Conservation (phyloP, 2,113 vertebrate genomes). For the Aspidoscelis tigris region DNA sequence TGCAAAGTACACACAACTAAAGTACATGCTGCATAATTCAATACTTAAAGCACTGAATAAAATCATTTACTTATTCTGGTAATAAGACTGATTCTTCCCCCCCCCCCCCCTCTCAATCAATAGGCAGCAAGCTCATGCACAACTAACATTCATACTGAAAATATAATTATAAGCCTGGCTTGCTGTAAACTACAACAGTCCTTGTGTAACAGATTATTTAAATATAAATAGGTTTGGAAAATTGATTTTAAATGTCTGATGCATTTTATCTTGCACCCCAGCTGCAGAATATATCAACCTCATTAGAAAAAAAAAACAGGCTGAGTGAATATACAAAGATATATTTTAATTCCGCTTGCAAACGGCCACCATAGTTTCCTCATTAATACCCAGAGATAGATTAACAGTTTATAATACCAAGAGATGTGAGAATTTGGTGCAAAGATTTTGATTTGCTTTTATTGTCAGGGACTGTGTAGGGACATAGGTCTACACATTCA, state of each 20-base stretch:
- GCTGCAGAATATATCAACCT: slow-evolving; percentile 70
- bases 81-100: slow-evolving; percentile 50
- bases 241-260: slow-evolving; percentile 74
- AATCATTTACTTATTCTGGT: slow-evolving; percentile 59
- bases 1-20: slow-evolving; percentile 52
- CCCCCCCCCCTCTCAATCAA: slow-evolving; percentile 56
- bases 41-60: slow-evolving; percentile 60
- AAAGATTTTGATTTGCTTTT: slow-evolving; percentile 49
- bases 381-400: slow-evolving; percentile 48
- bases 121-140: slow-evolving; percentile 48
- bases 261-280: slow-evolving; percentile 65
- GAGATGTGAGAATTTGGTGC: slow-evolving; percentile 51
- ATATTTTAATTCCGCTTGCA: slow-evolving; percentile 41
- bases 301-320: slow-evolving; percentile 49
- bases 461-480: too few relatives aligned
- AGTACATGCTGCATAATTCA: slow-evolving; percentile 68
- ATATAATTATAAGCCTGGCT: slow-evolving; percentile 67
- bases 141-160: slow-evolving; percentile 65
- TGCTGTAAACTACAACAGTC: slow-evolving; percentile 55
- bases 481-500: too few relatives aligned
- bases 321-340: slow-evolving; percentile 62
- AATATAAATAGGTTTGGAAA: slow-evolving; percentile 70
- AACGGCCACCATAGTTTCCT: slow-evolving; percentile 44
- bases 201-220: slow-evolving; percentile 71
- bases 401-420: slow-evolving; percentile 5